Base-by-base conservation (phyloP, 2,113 vertebrate species). In the Petroica traversi region DNA sequence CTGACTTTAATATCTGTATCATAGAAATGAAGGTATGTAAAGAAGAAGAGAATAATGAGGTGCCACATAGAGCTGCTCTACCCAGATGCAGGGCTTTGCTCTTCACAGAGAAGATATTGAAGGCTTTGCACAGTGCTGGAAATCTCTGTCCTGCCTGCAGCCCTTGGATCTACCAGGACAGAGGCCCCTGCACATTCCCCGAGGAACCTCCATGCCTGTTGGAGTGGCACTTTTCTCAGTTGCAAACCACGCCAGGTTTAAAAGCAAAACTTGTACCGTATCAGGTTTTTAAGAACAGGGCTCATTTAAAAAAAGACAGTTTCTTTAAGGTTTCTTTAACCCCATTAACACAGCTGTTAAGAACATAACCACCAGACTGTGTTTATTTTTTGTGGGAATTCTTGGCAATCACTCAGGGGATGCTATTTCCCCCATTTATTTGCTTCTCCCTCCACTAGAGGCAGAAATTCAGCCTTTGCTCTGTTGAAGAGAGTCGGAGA, bases 321-420 rank as follows among this genome's bases (percentile, higher is more conserved):
- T 96, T 93, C 95, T 96, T 91, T 85, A 93, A 97, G 94, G 91
- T 95, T 96, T 97, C 95, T 96, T 96, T 96, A 95, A 94, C 88
- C 93, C 92, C 89, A 81, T 96, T 96, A 95, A 95, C 92, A 95
- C 94, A 94, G 93, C 94, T 95, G 84, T 95, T 96, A 94, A 96
- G 95, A 97, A 94, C 94, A 94, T 95, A 94, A 97, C 96, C 92
- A 96, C 92, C 88, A 91, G 92, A 96, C 93, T 95, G 93, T 96
- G 92, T 97, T 96, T 96, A 96, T 95, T 95, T 93, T 92, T 95
- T 93, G 78, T 95, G 89, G 93, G 92, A 96, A 95, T 94, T 94
- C 92, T 89, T 95, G 93, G 94, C 92, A 80, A 93, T 95, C 77
- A 75, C 91, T 95, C 85, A 95, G 80, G 94, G 89, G 94, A 96